Base-by-base conservation (phyloP, 2,797 vertebrate genomes). In the Myioborus melanocephalus region DNA sequence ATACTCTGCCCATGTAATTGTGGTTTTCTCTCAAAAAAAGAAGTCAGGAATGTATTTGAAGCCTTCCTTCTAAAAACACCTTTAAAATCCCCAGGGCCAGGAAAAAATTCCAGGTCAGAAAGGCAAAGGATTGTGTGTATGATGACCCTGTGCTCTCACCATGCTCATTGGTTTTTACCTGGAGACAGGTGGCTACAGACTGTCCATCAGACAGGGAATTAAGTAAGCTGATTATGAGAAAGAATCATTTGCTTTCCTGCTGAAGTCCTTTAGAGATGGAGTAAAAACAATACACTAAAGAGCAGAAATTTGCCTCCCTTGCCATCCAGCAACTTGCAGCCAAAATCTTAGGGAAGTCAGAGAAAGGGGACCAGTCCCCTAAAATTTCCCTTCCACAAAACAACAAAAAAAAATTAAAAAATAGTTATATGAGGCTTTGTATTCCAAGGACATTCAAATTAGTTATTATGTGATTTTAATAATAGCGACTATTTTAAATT, bases 21-120 rank as follows among this genome's bases (percentile, higher is more conserved):
- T 92, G 83, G 75, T 85, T 89, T 87, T 37, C 24, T 83, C 41
- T 82, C 44, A 73, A 55, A 88, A 73, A 73, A 65, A 69, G 59
- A 13, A 95, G 27, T 66, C 34, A 73, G 78, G 83, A 94, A 87
- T 84, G 66, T 64, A 66, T 68, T 80, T 92, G 82, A 93, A 87
- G 17, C 19, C 50, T 87, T 53, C 56, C 53, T 92, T 89, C 76
- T 83, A 9, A 87, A 94, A 95, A 57, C 60, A 81, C 46, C 4
- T 57, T 15, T 73, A 64, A 46, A 49, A 71, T 92, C 37, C n/a
- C 27, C 30, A 86, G 41, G 53, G 65, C 39, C n/a, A 12, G 24
- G 49, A 17, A 59, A 86, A 90, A 19, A 57, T 78, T 64, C 24
- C 39, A 41, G 1, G 23, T 32, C 2, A 17, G 69, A 80, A 71